Conservation (phyloP, 2,888 invertebrate species). For the Trissolcus brochymenae region DNA sequence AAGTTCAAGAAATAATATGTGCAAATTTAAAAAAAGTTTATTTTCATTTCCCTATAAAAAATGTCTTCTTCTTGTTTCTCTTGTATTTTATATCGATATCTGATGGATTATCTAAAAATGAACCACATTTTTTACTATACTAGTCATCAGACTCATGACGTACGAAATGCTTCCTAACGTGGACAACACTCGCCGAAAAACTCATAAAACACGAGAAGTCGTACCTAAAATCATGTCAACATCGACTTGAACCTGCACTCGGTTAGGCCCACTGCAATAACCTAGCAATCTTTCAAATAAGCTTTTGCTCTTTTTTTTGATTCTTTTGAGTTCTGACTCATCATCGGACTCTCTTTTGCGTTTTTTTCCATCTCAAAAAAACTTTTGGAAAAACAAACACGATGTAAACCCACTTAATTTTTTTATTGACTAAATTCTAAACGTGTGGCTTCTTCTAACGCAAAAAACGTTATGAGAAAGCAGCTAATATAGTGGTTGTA, state of each 20-base stretch:
- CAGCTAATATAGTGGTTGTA: no score
- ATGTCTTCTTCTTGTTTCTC: no score
- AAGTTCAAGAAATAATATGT: no score
- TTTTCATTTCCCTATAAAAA: no score
- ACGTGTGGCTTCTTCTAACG: slow-evolving; percentile 26
- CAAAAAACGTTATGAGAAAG: slow-evolving; percentile 25
- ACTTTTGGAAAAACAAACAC: background rate
- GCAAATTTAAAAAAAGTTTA: no score
- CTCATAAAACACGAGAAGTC: slow-evolving; percentile 1
- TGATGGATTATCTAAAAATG: background rate
- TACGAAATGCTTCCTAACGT: background rate
- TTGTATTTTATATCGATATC: no score
- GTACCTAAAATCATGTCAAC: background rate
- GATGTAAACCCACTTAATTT: background rate
- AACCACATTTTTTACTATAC: background rate
- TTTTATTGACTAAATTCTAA: slow-evolving; percentile 2
- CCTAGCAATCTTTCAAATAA: slow-evolving; percentile 9
- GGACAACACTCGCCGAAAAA: background rate
- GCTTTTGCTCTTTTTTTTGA: slow-evolving; percentile 18
- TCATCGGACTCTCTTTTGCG: slow-evolving; percentile 7
- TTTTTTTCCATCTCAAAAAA: slow-evolving; percentile 12
- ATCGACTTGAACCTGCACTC: background rate
- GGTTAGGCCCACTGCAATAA: background rate
- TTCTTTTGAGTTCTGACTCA: slow-evolving; percentile 1
- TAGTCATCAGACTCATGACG: background rate